phyloP scores from a whole-genome alignment of 2,113 vertebrate species.

The Nyctibius bracteatus region DNA sequence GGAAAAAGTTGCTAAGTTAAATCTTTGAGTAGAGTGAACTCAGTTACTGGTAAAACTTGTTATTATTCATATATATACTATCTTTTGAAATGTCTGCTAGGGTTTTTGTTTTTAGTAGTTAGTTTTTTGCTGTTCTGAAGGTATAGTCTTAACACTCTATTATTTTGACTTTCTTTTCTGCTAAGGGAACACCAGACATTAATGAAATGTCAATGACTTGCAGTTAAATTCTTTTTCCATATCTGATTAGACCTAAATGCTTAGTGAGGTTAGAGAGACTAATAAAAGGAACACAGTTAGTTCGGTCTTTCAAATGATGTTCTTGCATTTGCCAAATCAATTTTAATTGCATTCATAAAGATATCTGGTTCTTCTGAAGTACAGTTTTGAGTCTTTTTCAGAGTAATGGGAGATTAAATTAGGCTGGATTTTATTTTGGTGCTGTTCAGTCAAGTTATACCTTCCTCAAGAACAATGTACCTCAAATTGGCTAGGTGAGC shows the following conservation, averaged over 20 bases:
- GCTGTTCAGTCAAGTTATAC: neutral
- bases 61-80: neutral
- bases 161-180: slow-evolving; percentile 26
- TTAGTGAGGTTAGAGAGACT: slow-evolving; percentile 50
- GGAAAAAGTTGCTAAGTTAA: neutral
- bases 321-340: slow-evolving; percentile 47
- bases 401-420: neutral
- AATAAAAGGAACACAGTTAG: slow-evolving; percentile 48
- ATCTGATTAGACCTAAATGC: slow-evolving; percentile 65
- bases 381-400: neutral
- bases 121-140: neutral
- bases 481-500: neutral
- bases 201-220: slow-evolving; percentile 66
- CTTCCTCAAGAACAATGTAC: neutral
- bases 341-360: slow-evolving; percentile 50
- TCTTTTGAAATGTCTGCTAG: neutral
- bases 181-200: slow-evolving; percentile 31
- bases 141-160: neutral
- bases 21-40: neutral
- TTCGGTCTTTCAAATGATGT: slow-evolving; percentile 37
- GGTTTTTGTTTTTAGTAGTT: neutral
- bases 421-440: neutral
- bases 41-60: neutral
- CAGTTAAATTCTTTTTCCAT: slow-evolving; percentile 59
- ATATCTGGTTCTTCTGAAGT: neutral